These are phyloP conservation scores for Pogoniulus pusillus DNA, from an alignment of 2,797 vertebrate species.

Conservation along the genomic window DNA sequence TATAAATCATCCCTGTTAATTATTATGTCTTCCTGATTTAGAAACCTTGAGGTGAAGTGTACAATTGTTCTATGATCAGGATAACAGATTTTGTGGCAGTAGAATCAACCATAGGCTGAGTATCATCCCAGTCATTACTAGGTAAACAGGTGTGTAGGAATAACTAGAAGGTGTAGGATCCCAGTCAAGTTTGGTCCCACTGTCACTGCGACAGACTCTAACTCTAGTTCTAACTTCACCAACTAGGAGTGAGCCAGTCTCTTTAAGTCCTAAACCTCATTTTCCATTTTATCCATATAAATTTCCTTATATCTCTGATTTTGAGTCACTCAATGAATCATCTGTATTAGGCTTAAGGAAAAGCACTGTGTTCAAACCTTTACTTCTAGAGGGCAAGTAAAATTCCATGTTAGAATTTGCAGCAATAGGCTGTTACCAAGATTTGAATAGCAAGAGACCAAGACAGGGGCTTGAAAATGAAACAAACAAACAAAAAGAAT, in stretches of 20 bases:
- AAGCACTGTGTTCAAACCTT: not conserved
- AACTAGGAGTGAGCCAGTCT: not conserved
- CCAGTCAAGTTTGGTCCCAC: not conserved
- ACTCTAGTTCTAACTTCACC: not conserved
- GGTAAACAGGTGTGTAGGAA: not conserved
- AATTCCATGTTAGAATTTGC: constrained; percentile 5
- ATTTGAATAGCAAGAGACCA: not conserved
- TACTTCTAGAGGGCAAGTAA: not conserved
- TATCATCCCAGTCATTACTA: not conserved
- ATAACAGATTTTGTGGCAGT: not conserved
- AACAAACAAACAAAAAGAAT: not conserved
- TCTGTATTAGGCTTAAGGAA: not conserved
- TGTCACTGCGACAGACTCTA: not conserved
- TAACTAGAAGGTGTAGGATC: not conserved
- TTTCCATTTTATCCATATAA: constrained; percentile 7
- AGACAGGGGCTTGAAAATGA: not conserved
- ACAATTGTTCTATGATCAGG: not conserved
- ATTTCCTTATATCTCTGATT: constrained; percentile 11
- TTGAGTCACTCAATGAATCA: not conserved
- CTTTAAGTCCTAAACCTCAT: not conserved
- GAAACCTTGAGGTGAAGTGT: not conserved
- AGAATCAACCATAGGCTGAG: not conserved
- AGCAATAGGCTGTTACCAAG: not conserved
- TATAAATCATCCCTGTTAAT: not conserved
- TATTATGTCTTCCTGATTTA: not conserved